Conservation (phyloP, 2,113 vertebrate genomes). For the Podiceps cristatus region DNA sequence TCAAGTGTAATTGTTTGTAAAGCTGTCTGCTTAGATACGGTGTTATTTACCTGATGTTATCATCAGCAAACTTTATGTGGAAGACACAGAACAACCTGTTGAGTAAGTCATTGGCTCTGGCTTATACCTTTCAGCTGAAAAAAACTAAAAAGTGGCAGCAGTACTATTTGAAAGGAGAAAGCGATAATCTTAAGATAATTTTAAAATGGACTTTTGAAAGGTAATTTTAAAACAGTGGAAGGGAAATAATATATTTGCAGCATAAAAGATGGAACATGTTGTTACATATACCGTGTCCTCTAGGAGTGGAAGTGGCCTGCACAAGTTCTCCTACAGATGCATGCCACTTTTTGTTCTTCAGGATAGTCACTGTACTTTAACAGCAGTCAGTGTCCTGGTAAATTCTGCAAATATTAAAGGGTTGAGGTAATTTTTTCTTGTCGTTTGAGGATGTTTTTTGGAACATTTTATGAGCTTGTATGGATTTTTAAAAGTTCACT, state of each 20-base stretch:
- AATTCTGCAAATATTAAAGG: not conserved
- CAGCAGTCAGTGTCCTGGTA: not conserved
- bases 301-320: not conserved
- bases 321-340: not conserved
- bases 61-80: not conserved
- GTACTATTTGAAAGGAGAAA: not conserved
- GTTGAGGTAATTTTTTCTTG: not conserved
- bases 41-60: not conserved
- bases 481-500: not conserved
- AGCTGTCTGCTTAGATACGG: not conserved
- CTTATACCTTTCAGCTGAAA: not conserved
- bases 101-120: not conserved
- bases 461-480: not conserved
- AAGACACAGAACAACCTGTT: not conserved
- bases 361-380: not conserved
- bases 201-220: not conserved
- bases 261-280: not conserved
- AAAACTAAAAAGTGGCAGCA: not conserved
- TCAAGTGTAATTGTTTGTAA: not conserved
- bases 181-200: not conserved
- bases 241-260: not conserved
- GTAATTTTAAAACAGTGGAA: not conserved
- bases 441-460: fast-evolving
- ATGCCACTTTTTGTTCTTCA: not conserved
- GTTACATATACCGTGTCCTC: not conserved